Percentiles rank a stretch among this genome's conserved stretches.
phyloP scores from a whole-genome alignment of 2,888 invertebrate genomes.

The Drosophila acutilabella region DNA sequence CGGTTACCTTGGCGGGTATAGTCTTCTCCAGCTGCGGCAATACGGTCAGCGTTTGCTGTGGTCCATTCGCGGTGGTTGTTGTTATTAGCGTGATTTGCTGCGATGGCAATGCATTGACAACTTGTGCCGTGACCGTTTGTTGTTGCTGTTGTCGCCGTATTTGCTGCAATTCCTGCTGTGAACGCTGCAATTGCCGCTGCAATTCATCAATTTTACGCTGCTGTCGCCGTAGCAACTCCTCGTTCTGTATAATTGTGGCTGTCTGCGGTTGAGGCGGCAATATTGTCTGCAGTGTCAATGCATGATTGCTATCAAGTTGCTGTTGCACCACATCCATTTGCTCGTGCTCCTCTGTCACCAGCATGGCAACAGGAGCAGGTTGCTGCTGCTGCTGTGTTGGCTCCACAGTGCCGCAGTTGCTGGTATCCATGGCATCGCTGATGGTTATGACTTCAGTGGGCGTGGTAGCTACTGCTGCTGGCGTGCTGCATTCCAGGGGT shows the following conservation, averaged over 20 bases:
- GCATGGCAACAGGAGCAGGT: constrained; percentile 68
- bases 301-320: constrained; percentile 81
- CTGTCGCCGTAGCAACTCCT: constrained; percentile 93
- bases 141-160: constrained; percentile 85
- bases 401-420: constrained; percentile 68
- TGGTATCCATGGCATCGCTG: constrained; percentile 80
- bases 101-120: constrained; percentile 77
- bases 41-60: constrained; percentile 75
- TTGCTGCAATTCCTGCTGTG: constrained; percentile 90
- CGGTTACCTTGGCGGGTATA: constrained; percentile 73
- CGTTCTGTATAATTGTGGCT: constrained; percentile 86
- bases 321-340: constrained; percentile 85
- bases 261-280: constrained; percentile 81
- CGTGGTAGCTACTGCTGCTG: constrained; percentile 47
- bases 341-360: constrained; percentile 82
- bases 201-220: constrained; percentile 94
- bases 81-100: constrained; percentile 84
- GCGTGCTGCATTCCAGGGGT: constrained; percentile 83
- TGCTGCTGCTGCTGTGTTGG: constrained; percentile 17
- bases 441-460: constrained; percentile 66
- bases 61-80: constrained; percentile 66
- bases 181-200: constrained; percentile 92
- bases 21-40: constrained; percentile 75
- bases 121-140: constrained; percentile 73
- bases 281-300: constrained; percentile 79